Evolutionary conservation across 2,888 invertebrate genomes (phyloP).

Genomic region (Eilema griseolum): DNA sequence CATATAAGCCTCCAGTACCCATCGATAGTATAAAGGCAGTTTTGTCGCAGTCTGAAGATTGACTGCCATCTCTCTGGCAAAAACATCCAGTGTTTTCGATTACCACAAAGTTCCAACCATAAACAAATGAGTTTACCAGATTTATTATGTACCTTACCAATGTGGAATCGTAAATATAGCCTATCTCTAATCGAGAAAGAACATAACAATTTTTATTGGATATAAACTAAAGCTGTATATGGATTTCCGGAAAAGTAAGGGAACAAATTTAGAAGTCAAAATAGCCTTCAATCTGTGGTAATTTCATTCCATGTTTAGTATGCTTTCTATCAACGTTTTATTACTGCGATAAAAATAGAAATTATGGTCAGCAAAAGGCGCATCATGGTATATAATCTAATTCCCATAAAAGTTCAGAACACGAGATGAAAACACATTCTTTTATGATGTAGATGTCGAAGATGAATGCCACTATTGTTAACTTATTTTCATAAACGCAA

Average conservation of each 20-base stretch:
- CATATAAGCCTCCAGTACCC: background rate
- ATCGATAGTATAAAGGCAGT: background rate
- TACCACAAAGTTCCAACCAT: constrained; percentile 46
- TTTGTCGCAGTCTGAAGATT: background rate
- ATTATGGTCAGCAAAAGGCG: background rate
- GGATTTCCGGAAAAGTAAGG: constrained; percentile 17
- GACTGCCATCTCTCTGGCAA: background rate
- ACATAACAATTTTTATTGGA: constrained; percentile 31
- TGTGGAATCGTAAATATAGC: constrained; percentile 39
- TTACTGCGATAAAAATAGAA: background rate
- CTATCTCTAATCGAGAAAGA: constrained; percentile 29
- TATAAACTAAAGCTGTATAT: constrained; percentile 26
- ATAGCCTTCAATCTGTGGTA: background rate
- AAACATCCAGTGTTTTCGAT: constrained; percentile 2
- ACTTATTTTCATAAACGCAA: background rate
- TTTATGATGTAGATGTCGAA: background rate
- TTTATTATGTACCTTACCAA: constrained; percentile 40
- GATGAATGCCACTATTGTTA: background rate
- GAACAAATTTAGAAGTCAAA: constrained; percentile 5
- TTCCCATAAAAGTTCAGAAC: background rate
- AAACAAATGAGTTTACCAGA: constrained; percentile 47
- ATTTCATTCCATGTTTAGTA: constrained; percentile 4
- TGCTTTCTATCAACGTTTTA: background rate
- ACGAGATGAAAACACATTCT: background rate
- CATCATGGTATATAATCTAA: background rate